Conservation (phyloP, 2,113 vertebrate species). For the Centropus bengalensis region DNA sequence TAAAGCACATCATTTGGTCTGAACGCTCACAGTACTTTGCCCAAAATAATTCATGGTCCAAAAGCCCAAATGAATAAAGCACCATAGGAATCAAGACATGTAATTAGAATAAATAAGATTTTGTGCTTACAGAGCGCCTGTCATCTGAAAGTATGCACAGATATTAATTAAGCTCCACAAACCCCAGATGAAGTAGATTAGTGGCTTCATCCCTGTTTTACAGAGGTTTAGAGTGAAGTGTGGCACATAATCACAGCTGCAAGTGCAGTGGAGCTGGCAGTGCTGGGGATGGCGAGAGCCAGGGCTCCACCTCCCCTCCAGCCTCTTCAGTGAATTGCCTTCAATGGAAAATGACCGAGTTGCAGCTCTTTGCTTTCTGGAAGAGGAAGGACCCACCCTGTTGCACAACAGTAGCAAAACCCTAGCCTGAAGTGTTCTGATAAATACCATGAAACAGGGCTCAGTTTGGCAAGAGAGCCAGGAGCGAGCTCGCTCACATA, state of each 20-base stretch:
- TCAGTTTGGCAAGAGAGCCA: not conserved
- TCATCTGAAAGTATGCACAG: not conserved
- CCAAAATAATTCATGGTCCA: not conserved
- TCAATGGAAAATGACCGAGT: constrained; percentile 38
- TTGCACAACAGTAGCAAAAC: not conserved
- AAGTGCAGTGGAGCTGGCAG: not conserved
- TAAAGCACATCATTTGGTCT: constrained; percentile 15
- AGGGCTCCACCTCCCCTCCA: constrained; percentile 46
- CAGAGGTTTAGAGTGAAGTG: constrained; percentile 12
- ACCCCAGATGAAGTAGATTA: constrained; percentile 57
- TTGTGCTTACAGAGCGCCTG: not conserved
- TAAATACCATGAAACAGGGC: not conserved
- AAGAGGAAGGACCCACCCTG: constrained; percentile 28
- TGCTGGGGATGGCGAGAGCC: not conserved
- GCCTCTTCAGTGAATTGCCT: constrained; percentile 27
- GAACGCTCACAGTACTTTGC: not conserved
- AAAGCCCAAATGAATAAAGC: constrained; percentile 26
- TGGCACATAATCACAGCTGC: not conserved
- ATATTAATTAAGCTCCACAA: constrained; percentile 54
- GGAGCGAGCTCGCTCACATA: fast-evolving
- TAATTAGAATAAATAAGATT: constrained; percentile 42
- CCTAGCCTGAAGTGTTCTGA: not conserved
- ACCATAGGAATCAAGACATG: not conserved
- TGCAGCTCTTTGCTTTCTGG: not conserved
- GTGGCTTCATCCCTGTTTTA: constrained; percentile 43